Base-by-base conservation (phyloP, 2,113 vertebrate genomes). In the Cacatua alba region DNA sequence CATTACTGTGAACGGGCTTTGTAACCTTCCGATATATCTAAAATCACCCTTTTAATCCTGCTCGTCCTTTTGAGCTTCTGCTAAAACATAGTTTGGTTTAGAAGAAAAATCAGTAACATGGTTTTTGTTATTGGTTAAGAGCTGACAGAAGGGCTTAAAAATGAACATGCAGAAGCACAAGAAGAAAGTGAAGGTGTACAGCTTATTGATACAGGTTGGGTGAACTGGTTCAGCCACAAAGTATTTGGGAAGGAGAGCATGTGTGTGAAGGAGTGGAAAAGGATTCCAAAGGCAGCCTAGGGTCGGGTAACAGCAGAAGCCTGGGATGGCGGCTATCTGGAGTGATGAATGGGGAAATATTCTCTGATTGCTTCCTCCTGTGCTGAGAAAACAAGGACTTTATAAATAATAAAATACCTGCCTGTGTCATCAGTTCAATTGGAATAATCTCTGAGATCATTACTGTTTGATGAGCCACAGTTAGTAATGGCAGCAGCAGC, bases 31-130 rank as follows among this genome's bases (percentile, higher is more conserved):
- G 93, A 63, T 97, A 12, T 26, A 71, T 95, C 93, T 95, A 84
- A 97, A 97, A 96, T 96, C 83, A 94, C 71, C 84, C 77, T 80
- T 97, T 97, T 92, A 93, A 96, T 97, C 78, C 86, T 68, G 65
- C 20, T 83, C 74, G 67, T 95, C 72, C 17, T 0, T 96, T 94
- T 91, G 86, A 97, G 94, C 98, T 97, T 96, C 75, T 92, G 5
- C 80, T 92, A 86, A 95, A 93, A 88, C 52, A 92, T 80, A 71
- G 78, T 95, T 96, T 72, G 74, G 53, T 96, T 94, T 67, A 37
- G 65, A 62, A 60, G 72, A 83, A 93, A 60, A 87, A 83, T 92
- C 88, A 41, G 7, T 86, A 29, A 49, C 3, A 2, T 49, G 26
- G n/a, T 59, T 59, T 59, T n/a, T 59, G 20, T 59, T 59, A n/a